Evolutionary conservation across 1,140 invertebrate genomes (phyloP).

Genomic region (Pantala flavescens): DNA sequence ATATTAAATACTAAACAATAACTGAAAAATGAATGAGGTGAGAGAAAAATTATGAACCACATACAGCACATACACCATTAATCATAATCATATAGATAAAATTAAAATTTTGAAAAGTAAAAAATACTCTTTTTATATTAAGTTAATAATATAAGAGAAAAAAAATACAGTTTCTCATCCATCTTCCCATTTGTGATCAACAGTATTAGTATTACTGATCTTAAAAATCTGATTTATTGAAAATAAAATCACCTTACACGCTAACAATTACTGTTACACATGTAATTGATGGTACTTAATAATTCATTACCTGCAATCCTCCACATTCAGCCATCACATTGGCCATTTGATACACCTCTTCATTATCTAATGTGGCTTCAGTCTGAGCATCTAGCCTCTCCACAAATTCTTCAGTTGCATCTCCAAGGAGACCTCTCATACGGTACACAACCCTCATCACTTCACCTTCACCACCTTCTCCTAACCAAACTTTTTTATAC

Average conservation of each 20-base stretch:
- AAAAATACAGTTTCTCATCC: too few species aligned
- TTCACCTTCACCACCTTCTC: conserved; percentile 74
- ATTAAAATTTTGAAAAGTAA: too few species aligned
- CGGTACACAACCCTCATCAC: conserved; percentile 98
- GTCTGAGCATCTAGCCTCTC: conserved; percentile 84
- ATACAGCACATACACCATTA: too few species aligned
- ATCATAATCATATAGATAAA: too few species aligned
- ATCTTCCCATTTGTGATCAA: too few species aligned
- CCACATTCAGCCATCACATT: conserved; percentile 73
- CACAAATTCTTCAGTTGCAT: conserved; percentile 97
- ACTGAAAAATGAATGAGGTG: background rate
- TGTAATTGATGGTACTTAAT: background rate
- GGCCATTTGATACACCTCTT: conserved; percentile 78
- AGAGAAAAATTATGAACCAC: background rate
- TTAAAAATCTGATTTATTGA: too few species aligned
- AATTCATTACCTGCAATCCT: conserved; percentile 60
- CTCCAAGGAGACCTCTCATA: conserved; percentile 91
- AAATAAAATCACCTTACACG: too few species aligned
- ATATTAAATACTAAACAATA: too few species aligned
- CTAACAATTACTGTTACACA: background rate
- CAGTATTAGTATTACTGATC: too few species aligned
- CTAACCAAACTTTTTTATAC: conserved; percentile 63
- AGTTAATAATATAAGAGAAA: too few species aligned
- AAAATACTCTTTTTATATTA: too few species aligned
- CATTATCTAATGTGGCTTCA: conserved; percentile 84